These are phyloP conservation scores for Grammomys dolichurus DNA, from an alignment of 2,113 vertebrate species.

Conservation along the genomic window DNA sequence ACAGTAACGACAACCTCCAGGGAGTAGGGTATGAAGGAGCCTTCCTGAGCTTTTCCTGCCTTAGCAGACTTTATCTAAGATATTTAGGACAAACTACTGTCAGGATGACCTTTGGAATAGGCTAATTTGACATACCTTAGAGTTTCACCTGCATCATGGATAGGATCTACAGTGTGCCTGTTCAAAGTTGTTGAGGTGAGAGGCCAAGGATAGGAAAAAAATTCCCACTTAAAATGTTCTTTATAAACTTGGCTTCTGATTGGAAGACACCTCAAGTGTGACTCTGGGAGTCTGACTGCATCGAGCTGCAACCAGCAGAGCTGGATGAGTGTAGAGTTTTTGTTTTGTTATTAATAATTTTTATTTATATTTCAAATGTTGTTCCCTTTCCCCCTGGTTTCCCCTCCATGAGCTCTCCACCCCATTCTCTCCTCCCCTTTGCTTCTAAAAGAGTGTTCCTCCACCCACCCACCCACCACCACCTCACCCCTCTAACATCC, in stretches of 20 bases:
- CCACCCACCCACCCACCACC: too few relatives aligned
- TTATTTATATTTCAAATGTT: too few relatives aligned
- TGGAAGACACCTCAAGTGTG: constrained; percentile 31
- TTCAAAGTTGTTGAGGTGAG: background rate
- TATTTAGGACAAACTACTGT: constrained; percentile 21
- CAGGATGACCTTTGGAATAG: background rate
- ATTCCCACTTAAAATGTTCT: background rate
- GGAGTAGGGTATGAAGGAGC: background rate
- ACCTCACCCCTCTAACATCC: too few relatives aligned
- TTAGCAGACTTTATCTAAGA: constrained; percentile 13
- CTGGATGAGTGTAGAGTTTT: background rate
- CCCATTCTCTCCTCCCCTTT: too few relatives aligned
- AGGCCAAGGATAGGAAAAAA: constrained; percentile 25
- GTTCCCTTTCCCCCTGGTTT: too few relatives aligned
- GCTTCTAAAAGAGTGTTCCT: too few relatives aligned
- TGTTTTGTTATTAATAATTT: too few relatives aligned
- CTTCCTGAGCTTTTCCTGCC: background rate
- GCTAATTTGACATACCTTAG: constrained; percentile 37
- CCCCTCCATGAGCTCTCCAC: too few relatives aligned
- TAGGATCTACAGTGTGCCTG: background rate
- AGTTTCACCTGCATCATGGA: constrained; percentile 1
- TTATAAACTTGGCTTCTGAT: background rate
- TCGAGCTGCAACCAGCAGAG: background rate
- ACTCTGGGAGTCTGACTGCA: background rate
- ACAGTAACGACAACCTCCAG: background rate